Conservation (phyloP, 2,797 vertebrate genomes). For the Micromesistius poutassou region DNA sequence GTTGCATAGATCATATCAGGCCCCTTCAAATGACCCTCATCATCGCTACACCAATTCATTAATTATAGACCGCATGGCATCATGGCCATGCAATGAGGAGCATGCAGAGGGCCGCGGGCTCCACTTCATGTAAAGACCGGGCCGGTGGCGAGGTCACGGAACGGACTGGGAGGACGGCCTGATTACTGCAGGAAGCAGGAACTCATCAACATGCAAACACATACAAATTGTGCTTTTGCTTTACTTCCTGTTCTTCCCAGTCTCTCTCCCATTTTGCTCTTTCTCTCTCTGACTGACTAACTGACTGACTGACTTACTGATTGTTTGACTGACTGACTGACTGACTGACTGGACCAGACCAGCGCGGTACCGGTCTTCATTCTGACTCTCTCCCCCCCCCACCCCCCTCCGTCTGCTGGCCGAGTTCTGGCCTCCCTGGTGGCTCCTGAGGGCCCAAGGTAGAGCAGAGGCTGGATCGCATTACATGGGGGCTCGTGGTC, state of each 20-base stretch:
- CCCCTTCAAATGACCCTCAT: slow-evolving; percentile 25
- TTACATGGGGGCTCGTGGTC: slow-evolving; percentile 43
- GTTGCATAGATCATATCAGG: slow-evolving; percentile 54
- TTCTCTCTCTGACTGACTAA: too few relatives aligned
- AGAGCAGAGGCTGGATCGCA: slow-evolving; percentile 35
- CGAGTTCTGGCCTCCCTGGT: slow-evolving; percentile 20
- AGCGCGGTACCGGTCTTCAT: not conserved
- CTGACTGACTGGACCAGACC: too few relatives aligned
- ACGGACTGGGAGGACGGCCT: not conserved
- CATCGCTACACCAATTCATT: slow-evolving; percentile 19
- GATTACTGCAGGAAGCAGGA: not conserved
- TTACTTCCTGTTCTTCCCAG: too few relatives aligned
- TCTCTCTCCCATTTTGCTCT: too few relatives aligned
- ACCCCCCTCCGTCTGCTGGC: slow-evolving; percentile 17
- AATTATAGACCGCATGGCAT: slow-evolving; percentile 28
- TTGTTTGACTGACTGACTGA: too few relatives aligned
- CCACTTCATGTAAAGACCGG: too few relatives aligned
- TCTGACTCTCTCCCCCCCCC: slow-evolving; percentile 15
- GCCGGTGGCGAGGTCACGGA: not conserved
- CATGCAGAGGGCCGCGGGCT: too few relatives aligned
- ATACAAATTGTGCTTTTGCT: too few relatives aligned
- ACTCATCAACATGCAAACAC: not conserved
- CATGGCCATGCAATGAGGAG: slow-evolving; percentile 25
- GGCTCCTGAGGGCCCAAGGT: slow-evolving; percentile 32
- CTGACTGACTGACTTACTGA: too few relatives aligned